Percentiles rank a stretch among this genome's conserved stretches.
These are phyloP conservation scores for Drosophila lini DNA, from an alignment of 1,140 invertebrate species.

Conservation along the genomic window DNA sequence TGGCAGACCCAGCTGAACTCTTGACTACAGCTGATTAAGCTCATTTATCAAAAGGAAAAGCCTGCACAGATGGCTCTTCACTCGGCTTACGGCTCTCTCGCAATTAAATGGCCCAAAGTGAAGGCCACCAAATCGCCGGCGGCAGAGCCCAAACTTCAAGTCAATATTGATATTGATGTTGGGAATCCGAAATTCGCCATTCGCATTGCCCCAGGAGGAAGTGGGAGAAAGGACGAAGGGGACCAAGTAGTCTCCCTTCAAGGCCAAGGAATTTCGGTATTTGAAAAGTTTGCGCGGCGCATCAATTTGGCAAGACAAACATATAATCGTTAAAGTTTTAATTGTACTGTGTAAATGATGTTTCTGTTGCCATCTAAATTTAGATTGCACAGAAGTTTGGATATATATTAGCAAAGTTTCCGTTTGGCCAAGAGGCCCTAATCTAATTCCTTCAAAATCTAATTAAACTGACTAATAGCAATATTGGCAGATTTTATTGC, in stretches of 20 bases:
- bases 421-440: neutral
- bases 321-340: constrained; percentile 75
- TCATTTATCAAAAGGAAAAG: constrained; percentile 56
- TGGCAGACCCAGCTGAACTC: constrained; percentile 26
- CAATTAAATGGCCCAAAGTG: constrained; percentile 34
- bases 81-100: neutral
- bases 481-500: neutral
- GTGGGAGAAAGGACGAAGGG: neutral
- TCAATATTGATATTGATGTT: constrained; percentile 65
- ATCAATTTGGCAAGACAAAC: constrained; percentile 60
- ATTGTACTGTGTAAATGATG: constrained; percentile 54
- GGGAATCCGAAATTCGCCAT: constrained; percentile 46
- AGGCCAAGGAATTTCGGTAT: constrained; percentile 43
- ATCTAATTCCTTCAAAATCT: constrained; percentile 29
- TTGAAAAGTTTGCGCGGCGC: constrained; percentile 50
- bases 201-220: neutral
- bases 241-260: neutral
- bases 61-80: constrained; percentile 1
- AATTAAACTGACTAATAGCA: constrained; percentile 10
- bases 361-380: constrained; percentile 43
- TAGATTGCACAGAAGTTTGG: constrained; percentile 29
- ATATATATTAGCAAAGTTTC: constrained; percentile 39
- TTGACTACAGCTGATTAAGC: constrained; percentile 70
- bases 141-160: constrained; percentile 29
- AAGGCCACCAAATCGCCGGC: constrained; percentile 17